phyloP scores from a whole-genome alignment of 1,140 invertebrate species.

The Euwallacea fornicatus region DNA sequence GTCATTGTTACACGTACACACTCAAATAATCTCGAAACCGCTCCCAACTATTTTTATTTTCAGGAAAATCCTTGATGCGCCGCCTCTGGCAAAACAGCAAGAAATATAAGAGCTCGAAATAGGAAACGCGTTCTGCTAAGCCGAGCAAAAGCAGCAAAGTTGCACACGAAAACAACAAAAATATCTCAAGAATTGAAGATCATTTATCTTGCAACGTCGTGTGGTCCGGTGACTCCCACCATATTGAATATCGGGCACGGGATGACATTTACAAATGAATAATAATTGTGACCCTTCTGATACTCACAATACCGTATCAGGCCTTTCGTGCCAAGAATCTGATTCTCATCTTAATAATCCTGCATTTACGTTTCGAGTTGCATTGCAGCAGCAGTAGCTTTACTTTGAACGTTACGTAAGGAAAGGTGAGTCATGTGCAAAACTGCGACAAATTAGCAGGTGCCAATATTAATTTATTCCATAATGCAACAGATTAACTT shows the following conservation, averaged over 20 bases:
- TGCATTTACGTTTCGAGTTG: too few species aligned
- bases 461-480: too few species aligned
- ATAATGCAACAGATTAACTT: too few species aligned
- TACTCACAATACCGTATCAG: conserved; percentile 44
- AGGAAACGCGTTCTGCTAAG: conserved; percentile 41
- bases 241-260: conserved; percentile 51
- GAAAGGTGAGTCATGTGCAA: too few species aligned
- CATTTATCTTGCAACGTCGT: conserved; percentile 50
- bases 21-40: too few species aligned
- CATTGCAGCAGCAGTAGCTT: too few species aligned
- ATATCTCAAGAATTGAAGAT: conserved; percentile 50
- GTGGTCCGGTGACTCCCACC: conserved; percentile 50
- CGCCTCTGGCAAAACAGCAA: neutral
- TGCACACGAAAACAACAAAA: conserved; percentile 42
- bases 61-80: too few species aligned
- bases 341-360: conserved; percentile 16
- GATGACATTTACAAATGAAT: conserved; percentile 52
- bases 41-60: too few species aligned
- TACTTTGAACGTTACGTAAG: too few species aligned
- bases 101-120: conserved; percentile 26
- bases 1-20: too few species aligned
- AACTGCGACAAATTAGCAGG: too few species aligned
- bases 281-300: conserved; percentile 51
- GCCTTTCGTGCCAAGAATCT: conserved; percentile 24
- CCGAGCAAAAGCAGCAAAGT: conserved; percentile 22